Evolutionary conservation across 2,113 vertebrate species (phyloP).

Genomic region (Tragelaphus strepsiceros): DNA sequence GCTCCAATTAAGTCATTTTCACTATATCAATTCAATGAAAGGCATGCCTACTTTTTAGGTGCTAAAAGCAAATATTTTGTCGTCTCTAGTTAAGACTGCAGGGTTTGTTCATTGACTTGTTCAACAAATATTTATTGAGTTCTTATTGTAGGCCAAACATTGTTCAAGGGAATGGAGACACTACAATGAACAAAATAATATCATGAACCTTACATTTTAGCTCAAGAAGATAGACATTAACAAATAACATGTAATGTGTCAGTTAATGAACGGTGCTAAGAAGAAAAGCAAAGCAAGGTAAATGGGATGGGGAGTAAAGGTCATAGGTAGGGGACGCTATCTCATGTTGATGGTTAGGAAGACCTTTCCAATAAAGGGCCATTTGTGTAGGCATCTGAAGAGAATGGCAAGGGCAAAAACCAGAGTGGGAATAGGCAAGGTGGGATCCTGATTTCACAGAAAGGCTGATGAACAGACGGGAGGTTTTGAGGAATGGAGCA

Average conservation of each 20-base stretch:
- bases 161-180: neutral
- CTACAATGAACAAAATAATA: neutral
- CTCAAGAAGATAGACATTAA: neutral
- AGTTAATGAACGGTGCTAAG: neutral
- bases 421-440: neutral
- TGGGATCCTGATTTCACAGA: neutral
- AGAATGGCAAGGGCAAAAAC: neutral
- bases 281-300: constrained; percentile 17
- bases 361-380: neutral
- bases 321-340: neutral
- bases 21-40: neutral
- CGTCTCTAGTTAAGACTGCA: neutral
- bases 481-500: neutral
- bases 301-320: neutral
- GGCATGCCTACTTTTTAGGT: neutral
- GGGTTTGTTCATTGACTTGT: constrained; percentile 6
- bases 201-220: neutral
- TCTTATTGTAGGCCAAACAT: neutral
- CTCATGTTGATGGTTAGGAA: neutral
- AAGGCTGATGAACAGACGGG: neutral
- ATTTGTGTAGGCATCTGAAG: neutral
- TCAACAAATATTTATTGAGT: neutral
- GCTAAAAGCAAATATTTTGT: neutral
- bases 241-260: neutral
- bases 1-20: neutral